Percentiles rank a stretch among this genome's conserved stretches.
These are phyloP conservation scores for Parazoanthus darwini DNA, from an alignment of 92 coral and sea anemone species.

Conservation along the genomic window DNA sequence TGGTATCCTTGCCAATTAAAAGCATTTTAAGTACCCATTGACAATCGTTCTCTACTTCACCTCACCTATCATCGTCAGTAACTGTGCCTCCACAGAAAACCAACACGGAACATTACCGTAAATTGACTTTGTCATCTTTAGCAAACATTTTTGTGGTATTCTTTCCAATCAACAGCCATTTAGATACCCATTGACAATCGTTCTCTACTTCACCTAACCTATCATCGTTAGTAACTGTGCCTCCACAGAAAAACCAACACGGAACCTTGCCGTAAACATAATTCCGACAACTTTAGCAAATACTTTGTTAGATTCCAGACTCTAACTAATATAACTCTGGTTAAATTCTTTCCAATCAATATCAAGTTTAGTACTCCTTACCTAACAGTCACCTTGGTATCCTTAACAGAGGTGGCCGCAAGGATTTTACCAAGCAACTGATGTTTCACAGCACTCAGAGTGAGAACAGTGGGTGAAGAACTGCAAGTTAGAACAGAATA, in stretches of 20 bases:
- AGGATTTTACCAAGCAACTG: slow-evolving; percentile 69
- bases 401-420: slow-evolving; percentile 58
- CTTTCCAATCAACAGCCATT: background rate
- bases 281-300: too few species aligned
- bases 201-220: background rate
- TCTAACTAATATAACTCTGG: too few species aligned
- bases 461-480: slow-evolving; percentile 81
- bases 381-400: slow-evolving; percentile 77
- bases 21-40: background rate
- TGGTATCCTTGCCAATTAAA: background rate
- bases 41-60: background rate
- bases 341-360: too few species aligned
- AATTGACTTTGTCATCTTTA: background rate
- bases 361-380: slow-evolving; percentile 8
- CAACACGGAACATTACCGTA: background rate
- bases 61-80: background rate
- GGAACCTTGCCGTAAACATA: too few species aligned
- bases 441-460: slow-evolving; percentile 86
- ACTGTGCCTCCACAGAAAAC: background rate
- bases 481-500: slow-evolving; percentile 36
- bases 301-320: too few species aligned
- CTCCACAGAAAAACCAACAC: too few species aligned
- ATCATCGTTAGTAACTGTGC: too few species aligned
- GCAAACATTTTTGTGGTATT: background rate
- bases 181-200: background rate